These are phyloP conservation scores for Sebastes glaucus DNA, from an alignment of 2,797 vertebrate genomes.

Conservation along the genomic window DNA sequence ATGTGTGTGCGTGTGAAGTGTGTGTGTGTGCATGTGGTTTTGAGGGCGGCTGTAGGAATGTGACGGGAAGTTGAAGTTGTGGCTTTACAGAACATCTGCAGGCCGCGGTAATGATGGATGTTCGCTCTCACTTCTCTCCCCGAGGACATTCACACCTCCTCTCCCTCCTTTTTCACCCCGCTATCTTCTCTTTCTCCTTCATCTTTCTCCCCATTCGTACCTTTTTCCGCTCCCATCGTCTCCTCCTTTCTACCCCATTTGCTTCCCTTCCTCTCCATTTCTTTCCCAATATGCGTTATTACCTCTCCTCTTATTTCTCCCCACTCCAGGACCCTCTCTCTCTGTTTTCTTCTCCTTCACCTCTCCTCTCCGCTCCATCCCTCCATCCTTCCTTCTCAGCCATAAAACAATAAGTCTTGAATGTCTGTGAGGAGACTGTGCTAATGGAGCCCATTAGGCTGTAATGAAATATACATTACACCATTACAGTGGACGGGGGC, in stretches of 20 bases:
- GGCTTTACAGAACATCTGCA: conserved; percentile 59
- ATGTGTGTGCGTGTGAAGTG: conserved; percentile 7
- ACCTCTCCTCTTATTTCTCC: conserved; percentile 50
- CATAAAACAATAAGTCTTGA: conserved; percentile 84
- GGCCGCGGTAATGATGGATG: conserved; percentile 65
- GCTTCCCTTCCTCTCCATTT: conserved; percentile 41
- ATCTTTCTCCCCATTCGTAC: conserved; percentile 30
- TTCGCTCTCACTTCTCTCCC: conserved; percentile 54
- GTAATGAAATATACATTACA: conserved; percentile 92
- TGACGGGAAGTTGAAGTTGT: conserved; percentile 61
- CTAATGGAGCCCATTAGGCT: conserved; percentile 90
- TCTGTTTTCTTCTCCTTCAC: conserved; percentile 58
- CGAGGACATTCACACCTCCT: conserved; percentile 57
- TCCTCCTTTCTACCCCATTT: conserved; percentile 44
- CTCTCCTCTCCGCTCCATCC: conserved; percentile 57
- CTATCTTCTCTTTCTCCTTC: conserved; percentile 14
- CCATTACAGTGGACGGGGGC: conserved; percentile 81
- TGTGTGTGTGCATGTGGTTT: conserved; percentile 28
- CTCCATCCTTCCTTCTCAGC: conserved; percentile 73
- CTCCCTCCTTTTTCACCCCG: neutral
- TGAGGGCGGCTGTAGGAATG: conserved; percentile 57
- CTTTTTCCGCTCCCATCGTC: neutral
- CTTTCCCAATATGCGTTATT: conserved; percentile 45
- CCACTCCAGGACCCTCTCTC: neutral
- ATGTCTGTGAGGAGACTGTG: conserved; percentile 83